These are phyloP conservation scores for Sprattus sprattus DNA, from an alignment of 2,113 vertebrate genomes.

Conservation along the genomic window DNA sequence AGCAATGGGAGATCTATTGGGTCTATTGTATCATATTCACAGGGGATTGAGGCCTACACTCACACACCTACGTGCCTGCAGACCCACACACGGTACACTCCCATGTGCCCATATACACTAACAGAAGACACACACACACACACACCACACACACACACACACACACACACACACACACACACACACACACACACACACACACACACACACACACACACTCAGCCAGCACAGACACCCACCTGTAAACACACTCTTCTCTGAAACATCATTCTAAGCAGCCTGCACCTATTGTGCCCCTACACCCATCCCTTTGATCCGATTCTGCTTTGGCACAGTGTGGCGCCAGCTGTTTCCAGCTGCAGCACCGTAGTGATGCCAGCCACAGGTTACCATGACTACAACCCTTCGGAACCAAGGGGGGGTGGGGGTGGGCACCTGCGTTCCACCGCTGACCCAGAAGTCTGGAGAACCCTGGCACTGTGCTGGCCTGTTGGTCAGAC, in stretches of 20 bases:
- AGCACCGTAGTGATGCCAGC: not conserved
- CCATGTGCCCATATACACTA: too few relatives aligned
- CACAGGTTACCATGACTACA: constrained; percentile 8
- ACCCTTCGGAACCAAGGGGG: not conserved
- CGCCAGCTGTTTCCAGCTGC: constrained; percentile 19
- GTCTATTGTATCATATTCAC: constrained; percentile 34
- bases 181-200: not conserved
- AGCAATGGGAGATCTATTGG: constrained; percentile 19
- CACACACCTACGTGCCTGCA: not conserved
- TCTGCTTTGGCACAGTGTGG: constrained; percentile 5
- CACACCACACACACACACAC: constrained; percentile 28
- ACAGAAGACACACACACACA: not conserved
- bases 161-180: constrained; percentile 21
- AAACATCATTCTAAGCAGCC: not conserved
- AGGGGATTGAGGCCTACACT: constrained; percentile 22
- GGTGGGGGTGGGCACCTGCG: not conserved
- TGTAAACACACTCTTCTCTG: not conserved
- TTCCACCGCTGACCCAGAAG: not conserved
- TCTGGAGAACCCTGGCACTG: not conserved
- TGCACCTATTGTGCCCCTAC: not conserved
- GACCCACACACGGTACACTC: too few relatives aligned
- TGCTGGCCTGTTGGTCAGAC: not conserved
- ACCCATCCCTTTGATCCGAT: constrained; percentile 37
- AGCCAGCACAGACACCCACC: not conserved
- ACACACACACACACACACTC: constrained; percentile 45